A percentile compares a stretch with the other conserved stretches of the same genome.
These are phyloP conservation scores for Podarcis siculus DNA, from an alignment of 2,797 vertebrate species.

Conservation along the genomic window DNA sequence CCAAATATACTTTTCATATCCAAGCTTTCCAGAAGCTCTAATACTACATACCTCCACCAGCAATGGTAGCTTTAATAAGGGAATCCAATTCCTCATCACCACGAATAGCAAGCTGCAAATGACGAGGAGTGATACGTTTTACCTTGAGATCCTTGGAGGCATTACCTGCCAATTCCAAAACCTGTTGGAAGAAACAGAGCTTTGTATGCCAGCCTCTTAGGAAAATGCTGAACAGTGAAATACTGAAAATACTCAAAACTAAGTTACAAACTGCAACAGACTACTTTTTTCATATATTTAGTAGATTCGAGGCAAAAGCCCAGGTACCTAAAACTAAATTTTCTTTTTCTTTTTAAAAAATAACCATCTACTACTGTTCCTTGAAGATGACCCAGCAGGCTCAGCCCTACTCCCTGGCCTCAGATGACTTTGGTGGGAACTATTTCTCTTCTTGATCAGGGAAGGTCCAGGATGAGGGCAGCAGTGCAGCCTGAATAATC, in stretches of 20 bases:
- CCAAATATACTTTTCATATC: background rate
- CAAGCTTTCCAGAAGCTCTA: background rate
- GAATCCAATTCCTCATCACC: conserved; percentile 97
- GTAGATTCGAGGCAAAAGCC: too few species aligned
- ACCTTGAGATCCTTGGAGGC: conserved; percentile 98
- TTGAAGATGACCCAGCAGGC: too few species aligned
- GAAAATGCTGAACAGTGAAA: background rate
- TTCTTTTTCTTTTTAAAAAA: background rate
- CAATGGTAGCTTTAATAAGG: conserved; percentile 96
- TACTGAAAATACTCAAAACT: background rate
- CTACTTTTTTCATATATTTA: background rate
- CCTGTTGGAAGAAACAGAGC: conserved; percentile 75
- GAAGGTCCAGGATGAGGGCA: background rate
- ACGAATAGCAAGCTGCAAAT: conserved; percentile 96
- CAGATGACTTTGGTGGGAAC: too few species aligned
- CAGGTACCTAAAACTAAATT: background rate
- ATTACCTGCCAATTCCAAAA: conserved; percentile 96
- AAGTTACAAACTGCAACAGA: background rate
- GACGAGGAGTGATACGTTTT: conserved; percentile 95
- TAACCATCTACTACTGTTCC: too few species aligned
- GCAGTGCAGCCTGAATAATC: background rate
- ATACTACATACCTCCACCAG: conserved; percentile 87
- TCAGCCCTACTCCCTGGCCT: too few species aligned
- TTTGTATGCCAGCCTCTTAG: background rate
- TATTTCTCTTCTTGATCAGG: too few species aligned